Evolutionary conservation across 2,797 vertebrate species (phyloP).

Genomic region (Sebastes steindachneri): DNA sequence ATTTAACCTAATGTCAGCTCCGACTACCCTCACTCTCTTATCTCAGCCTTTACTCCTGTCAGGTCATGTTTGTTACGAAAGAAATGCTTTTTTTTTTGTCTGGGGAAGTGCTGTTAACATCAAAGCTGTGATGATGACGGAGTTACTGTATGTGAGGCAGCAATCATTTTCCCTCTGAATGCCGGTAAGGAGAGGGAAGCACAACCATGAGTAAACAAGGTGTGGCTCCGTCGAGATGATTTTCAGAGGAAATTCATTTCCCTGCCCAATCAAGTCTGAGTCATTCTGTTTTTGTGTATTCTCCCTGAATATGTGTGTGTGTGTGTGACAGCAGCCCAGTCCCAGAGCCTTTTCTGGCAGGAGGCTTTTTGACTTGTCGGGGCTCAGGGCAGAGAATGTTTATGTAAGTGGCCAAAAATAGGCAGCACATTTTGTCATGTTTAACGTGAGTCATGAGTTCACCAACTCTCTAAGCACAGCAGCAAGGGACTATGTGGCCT

Average conservation of each 20-base stretch:
- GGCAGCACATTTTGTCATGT: constrained; percentile 42
- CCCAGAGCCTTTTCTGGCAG: constrained; percentile 35
- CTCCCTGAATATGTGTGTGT: constrained; percentile 32
- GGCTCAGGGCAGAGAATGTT: constrained; percentile 50
- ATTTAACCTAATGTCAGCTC: constrained; percentile 77
- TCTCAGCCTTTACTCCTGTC: constrained; percentile 71
- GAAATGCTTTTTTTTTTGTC: constrained; percentile 49
- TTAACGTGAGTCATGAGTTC: constrained; percentile 44
- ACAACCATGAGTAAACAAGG: constrained; percentile 55
- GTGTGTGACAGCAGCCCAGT: constrained; percentile 32
- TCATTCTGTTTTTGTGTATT: constrained; percentile 50
- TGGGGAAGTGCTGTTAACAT: constrained; percentile 55
- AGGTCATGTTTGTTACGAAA: constrained; percentile 75
- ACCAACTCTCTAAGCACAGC: constrained; percentile 15
- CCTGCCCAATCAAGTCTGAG: constrained; percentile 39
- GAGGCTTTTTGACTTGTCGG: constrained; percentile 42
- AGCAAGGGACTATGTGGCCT: neutral
- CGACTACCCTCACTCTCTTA: constrained; percentile 56
- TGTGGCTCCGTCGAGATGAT: constrained; percentile 48
- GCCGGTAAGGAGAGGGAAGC: constrained; percentile 17
- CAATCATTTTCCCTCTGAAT: constrained; percentile 48
- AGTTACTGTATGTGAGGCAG: constrained; percentile 65
- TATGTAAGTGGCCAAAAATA: constrained; percentile 62
- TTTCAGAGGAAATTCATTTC: constrained; percentile 45
- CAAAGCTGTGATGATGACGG: constrained; percentile 49